These are phyloP conservation scores for Actenoides lindsayi DNA, from an alignment of 2,113 vertebrate genomes.

Conservation along the genomic window DNA sequence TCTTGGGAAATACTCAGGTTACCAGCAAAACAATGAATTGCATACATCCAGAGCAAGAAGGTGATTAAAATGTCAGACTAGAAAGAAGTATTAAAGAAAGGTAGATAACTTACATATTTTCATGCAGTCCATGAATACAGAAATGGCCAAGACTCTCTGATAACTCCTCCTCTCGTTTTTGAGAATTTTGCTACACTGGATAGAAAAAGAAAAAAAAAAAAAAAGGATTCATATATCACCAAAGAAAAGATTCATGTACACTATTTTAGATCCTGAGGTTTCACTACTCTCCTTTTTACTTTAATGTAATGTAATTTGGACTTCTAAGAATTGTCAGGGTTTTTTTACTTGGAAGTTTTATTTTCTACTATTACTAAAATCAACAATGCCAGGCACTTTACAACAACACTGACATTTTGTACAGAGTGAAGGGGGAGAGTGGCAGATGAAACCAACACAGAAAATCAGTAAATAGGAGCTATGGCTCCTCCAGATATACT, in stretches of 20 bases:
- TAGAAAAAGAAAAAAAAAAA: not conserved
- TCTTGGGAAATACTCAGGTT: not conserved
- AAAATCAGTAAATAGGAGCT: conserved; percentile 4
- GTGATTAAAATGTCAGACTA: not conserved
- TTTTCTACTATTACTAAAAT: not conserved
- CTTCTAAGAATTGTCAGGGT: not conserved
- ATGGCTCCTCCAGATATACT: not conserved
- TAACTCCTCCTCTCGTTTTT: not conserved
- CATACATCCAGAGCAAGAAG: not conserved
- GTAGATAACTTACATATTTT: not conserved
- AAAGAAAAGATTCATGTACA: not conserved
- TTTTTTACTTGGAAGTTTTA: not conserved
- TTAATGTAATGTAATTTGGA: not conserved
- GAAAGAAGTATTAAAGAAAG: not conserved
- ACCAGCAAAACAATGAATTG: not conserved
- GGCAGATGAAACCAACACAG: not conserved
- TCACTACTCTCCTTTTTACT: not conserved
- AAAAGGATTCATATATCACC: not conserved
- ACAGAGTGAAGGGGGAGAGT: not conserved
- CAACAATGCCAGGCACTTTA: not conserved
- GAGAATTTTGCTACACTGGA: not conserved
- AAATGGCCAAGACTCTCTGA: not conserved
- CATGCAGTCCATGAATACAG: not conserved
- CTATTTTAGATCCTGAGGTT: not conserved
- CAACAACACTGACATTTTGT: not conserved